Conservation (phyloP, 2,113 vertebrate species). For the Nanorana parkeri region DNA sequence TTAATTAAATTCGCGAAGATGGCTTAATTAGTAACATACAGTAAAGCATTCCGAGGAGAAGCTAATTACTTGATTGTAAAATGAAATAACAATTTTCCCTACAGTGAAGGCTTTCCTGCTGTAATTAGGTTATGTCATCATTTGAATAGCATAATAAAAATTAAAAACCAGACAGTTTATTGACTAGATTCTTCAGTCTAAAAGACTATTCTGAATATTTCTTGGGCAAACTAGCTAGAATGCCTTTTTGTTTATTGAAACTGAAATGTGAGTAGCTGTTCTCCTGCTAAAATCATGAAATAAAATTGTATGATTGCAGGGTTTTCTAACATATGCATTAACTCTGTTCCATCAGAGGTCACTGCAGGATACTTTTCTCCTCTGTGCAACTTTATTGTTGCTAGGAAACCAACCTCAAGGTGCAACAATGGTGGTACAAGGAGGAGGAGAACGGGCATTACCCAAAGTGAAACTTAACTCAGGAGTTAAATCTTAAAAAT, state of each 20-base stretch:
- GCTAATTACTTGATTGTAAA: slow-evolving; percentile 77
- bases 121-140: slow-evolving; percentile 75
- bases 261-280: neutral
- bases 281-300: no score
- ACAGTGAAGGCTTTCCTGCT: slow-evolving; percentile 67
- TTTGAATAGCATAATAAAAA: slow-evolving; percentile 73
- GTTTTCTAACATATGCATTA: no score
- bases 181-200: slow-evolving; percentile 69
- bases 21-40: slow-evolving; percentile 70
- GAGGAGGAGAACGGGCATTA: no score
- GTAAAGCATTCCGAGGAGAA: slow-evolving; percentile 68
- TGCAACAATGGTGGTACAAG: no score
- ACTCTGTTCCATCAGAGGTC: no score
- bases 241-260: neutral
- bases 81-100: slow-evolving; percentile 72
- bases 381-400: no score
- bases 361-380: no score
- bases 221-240: neutral
- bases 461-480: no score
- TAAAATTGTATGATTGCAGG: no score
- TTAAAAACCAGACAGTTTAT: slow-evolving; percentile 64
- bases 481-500: no score
- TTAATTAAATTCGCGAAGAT: slow-evolving; percentile 66
- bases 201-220: neutral
- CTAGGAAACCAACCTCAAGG: no score